phyloP scores from a whole-genome alignment of 2,888 invertebrate genomes.

The Chloroclysta siterata region DNA sequence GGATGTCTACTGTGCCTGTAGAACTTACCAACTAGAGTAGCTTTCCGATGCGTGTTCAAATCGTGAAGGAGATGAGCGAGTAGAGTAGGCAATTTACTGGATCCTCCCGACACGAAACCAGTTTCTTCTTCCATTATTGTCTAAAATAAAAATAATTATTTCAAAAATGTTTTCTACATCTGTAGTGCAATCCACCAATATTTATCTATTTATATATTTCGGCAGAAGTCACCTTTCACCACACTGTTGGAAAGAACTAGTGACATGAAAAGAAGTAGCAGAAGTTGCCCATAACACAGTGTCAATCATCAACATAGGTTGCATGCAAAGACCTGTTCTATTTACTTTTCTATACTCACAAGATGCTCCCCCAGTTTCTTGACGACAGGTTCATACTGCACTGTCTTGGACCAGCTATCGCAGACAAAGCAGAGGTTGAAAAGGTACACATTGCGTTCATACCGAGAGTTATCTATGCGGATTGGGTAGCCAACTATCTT shows the following conservation, averaged over 20 bases:
- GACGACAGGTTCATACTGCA: constrained; percentile 97
- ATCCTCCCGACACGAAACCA: constrained; percentile 92
- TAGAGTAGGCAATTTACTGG: constrained; percentile 89
- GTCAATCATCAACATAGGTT: too few relatives aligned
- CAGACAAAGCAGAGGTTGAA: constrained; percentile 98
- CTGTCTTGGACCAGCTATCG: constrained; percentile 94
- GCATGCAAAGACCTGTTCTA: too few relatives aligned
- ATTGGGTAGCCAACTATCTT: constrained; percentile 98
- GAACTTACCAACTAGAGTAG: constrained; percentile 88
- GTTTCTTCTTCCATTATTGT: constrained; percentile 94
- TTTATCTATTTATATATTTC: too few relatives aligned
- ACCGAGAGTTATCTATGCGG: constrained; percentile 93
- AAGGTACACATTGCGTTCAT: constrained; percentile 96
- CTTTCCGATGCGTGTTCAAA: constrained; percentile 91
- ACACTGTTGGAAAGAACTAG: too few relatives aligned
- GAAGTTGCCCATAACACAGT: too few relatives aligned
- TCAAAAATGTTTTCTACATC: background rate
- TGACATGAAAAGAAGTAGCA: too few relatives aligned
- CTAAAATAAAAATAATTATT: constrained; percentile 55
- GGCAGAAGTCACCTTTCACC: too few relatives aligned
- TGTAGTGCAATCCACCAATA: background rate
- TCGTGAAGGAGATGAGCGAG: constrained; percentile 92
- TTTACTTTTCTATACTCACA: constrained; percentile 76
- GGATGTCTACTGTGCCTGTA: background rate
- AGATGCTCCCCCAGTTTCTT: constrained; percentile 97